Evolutionary conservation across 2,797 vertebrate genomes (phyloP), one percentile per base, ranked within the genome.

Genomic region (Parotocinclus haroldoi): DNA sequence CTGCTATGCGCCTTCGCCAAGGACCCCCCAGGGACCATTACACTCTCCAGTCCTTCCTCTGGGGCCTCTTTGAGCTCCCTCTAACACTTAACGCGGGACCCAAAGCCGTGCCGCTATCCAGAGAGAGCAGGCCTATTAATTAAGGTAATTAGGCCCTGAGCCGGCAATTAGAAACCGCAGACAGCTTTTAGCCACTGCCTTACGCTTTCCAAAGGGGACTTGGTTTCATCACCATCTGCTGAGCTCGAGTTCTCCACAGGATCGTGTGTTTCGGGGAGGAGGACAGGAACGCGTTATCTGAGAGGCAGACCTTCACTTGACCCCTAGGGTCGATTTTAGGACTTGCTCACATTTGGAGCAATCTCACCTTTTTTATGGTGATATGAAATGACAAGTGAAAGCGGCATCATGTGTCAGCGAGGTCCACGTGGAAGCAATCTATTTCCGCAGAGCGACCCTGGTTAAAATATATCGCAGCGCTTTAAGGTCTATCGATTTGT

Each of bases 81-180:
- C 84, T 89, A 90, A 93, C 91, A 89, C 89, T 89, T 84, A 71
- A 87, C 89, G 86, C 87, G 84, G 86, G 83, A 60, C 58, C 68
- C 72, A 79, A 87, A 82, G 59, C 81, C 70, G 80, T 72, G 74
- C 72, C 63, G 14, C 62, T 64, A 59, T 17, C 50, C 17, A 39
- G 18, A 12, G 84, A 89, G 88, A 92, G 88, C 88, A 76, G 64
- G 76, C 85, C 93, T 93, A 93, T 98, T 98, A 98, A 98, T 99
- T 98, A 97, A 91, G 85, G 84, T 91, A 93, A 97, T 93, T 93
- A 95, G 90, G 92, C 91, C 91, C 90, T 86, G 89, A 90, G 84
- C 92, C 85, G 86, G 86, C 93, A 93, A 94, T 95, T 93, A 93
- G 91, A 91, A 91, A 92, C 91, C 91, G 81, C 88, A 93, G 91